Base-by-base conservation (phyloP, 2,113 vertebrate genomes). In the Microcebus jonahi region DNA sequence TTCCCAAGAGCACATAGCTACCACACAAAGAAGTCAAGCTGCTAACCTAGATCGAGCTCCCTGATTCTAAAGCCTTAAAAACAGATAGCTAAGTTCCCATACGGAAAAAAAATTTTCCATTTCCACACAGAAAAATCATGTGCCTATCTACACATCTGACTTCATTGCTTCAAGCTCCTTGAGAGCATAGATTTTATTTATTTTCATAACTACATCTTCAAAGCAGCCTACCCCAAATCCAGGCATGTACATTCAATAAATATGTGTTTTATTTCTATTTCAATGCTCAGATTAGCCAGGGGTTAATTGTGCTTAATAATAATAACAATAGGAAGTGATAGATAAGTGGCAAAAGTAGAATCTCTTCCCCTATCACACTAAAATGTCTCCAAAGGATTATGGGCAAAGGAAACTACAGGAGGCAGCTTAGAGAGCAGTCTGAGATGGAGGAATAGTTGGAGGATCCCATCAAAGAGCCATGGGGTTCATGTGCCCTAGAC, bases 1-100 rank as follows among this genome's bases (percentile, higher is more conserved):
- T 80, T 91, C 4, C 39, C 6, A 70, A 71, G 42, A 63, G 81
- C 25, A 42, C 42, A 31, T 12, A 89, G 45, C 12, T 80, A 82
- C 55, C 77, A 57, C 12, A 50, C 53, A n/a, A 31, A 81, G 34
- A 88, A 85, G 11, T 9, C 31, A 39, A 73, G 10, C 18, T 88
- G 29, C 61, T 27, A 84, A 84, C 45, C n/a, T 20, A 53, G 25
- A 29, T 39, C 27, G 34, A 34, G 31, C 27, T 48, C 57, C 61
- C 14, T 82, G 23, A 92, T 50, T 55, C 59, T 80, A 91, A 90
- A 96, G 25, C 20, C 45, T 95, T 89, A 65, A 75, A 45, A 1
- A 6, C 34, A 39, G 9, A 11, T 9, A 91, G 25, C 29, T 75
- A 85, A 82, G 9, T n/a, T 92, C 61, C 25, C 18, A 68, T 9